These are phyloP conservation scores for Myotis lucifugus DNA, from an alignment of 2,113 vertebrate genomes.

Conservation along the genomic window DNA sequence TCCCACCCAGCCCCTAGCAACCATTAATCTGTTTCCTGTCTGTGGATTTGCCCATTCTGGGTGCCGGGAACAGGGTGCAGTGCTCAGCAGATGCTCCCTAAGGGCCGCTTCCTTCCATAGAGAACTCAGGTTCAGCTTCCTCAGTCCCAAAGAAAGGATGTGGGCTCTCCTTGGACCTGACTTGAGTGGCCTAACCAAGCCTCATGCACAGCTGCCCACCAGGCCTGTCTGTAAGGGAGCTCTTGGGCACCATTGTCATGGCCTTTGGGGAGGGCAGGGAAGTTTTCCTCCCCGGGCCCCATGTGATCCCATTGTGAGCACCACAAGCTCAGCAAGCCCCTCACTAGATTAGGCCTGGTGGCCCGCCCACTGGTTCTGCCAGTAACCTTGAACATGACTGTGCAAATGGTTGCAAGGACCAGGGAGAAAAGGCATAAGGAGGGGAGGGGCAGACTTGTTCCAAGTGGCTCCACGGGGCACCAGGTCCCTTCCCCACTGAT, in stretches of 20 bases:
- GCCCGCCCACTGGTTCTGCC: background rate
- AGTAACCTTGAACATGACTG: background rate
- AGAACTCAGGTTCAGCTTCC: background rate
- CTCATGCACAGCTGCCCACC: too few species aligned
- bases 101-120: background rate
- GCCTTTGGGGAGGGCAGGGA: background rate
- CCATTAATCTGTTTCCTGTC: background rate
- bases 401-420: background rate
- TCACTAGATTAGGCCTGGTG: background rate
- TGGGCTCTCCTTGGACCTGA: background rate
- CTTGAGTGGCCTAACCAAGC: background rate
- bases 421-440: background rate
- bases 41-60: background rate
- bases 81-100: background rate
- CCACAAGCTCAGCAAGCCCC: background rate
- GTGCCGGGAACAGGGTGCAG: background rate
- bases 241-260: background rate
- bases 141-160: background rate
- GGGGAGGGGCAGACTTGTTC: background rate
- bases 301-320: background rate
- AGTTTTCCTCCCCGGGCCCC: rapidly evolving
- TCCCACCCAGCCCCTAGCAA: background rate
- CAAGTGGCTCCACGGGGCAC: background rate
- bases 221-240: background rate
- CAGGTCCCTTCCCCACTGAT: background rate